Conservation (phyloP, 2,888 invertebrate species). For the Drosophila eohydei region DNA sequence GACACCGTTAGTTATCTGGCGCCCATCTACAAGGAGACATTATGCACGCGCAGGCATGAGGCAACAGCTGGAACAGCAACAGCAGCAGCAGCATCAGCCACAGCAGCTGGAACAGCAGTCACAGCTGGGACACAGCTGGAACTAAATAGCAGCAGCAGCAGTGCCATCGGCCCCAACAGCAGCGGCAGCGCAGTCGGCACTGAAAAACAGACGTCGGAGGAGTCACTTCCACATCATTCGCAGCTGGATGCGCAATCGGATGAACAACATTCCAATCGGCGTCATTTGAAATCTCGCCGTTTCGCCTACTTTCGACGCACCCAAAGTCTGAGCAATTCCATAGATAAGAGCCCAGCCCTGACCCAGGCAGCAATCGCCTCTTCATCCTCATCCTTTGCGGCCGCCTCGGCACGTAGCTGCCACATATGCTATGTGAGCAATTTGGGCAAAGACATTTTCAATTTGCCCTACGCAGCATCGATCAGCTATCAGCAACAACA, state of each 20-base stretch:
- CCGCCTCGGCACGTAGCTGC: slow-evolving; percentile 80
- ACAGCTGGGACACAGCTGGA: slow-evolving; percentile 14
- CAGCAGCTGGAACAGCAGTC: slow-evolving; percentile 5
- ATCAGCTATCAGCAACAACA: slow-evolving; percentile 33
- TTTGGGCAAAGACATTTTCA: slow-evolving; percentile 83
- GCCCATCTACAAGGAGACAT: slow-evolving; percentile 85
- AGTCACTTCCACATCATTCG: slow-evolving; percentile 31
- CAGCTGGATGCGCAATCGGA: slow-evolving; percentile 37
- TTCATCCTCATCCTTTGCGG: slow-evolving; percentile 31
- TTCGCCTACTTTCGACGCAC: slow-evolving; percentile 79
- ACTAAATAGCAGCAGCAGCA: slow-evolving; percentile 4
- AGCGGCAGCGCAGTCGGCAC: slow-evolving; percentile 18
- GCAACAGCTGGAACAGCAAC: slow-evolving; percentile 6
- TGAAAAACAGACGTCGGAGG: slow-evolving; percentile 24
- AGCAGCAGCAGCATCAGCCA: background rate
- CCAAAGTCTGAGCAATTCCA: slow-evolving; percentile 83
- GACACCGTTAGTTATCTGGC: slow-evolving; percentile 85
- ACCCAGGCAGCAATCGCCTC: slow-evolving; percentile 49
- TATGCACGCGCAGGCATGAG: slow-evolving; percentile 58
- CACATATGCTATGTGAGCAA: slow-evolving; percentile 85
- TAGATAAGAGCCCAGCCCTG: slow-evolving; percentile 76
- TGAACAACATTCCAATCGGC: slow-evolving; percentile 67
- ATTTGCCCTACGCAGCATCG: slow-evolving; percentile 71
- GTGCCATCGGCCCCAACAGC: slow-evolving; percentile 3
- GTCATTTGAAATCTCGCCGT: slow-evolving; percentile 52